Evolutionary conservation across 2,113 vertebrate species (phyloP).

Genomic region (Semnornis frantzii): DNA sequence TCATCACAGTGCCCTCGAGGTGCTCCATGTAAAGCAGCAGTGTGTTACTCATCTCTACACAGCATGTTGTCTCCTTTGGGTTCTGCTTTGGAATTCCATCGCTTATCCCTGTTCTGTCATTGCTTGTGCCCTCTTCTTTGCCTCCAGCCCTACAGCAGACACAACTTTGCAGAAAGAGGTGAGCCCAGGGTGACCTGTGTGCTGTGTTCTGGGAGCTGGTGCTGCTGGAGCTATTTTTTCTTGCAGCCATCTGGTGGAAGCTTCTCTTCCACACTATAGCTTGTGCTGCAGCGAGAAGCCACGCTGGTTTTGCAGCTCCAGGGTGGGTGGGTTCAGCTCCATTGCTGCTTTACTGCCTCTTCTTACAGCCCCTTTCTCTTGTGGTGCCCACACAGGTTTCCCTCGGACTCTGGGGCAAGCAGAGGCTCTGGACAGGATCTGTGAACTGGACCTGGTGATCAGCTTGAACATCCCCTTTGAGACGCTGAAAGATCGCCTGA

Average conservation of each 20-base stretch:
- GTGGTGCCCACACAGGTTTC: slow-evolving; percentile 79
- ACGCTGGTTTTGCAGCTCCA: background rate
- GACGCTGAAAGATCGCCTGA: slow-evolving; percentile 91
- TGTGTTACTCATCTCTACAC: accelerated
- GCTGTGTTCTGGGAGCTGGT: background rate
- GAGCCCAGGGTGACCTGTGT: background rate
- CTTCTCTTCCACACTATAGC: background rate
- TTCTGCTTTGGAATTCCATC: background rate
- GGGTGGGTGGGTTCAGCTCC: background rate
- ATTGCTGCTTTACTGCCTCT: background rate
- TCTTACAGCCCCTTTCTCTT: accelerated
- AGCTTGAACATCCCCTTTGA: slow-evolving; percentile 93
- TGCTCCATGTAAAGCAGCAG: background rate
- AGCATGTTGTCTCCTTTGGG: background rate
- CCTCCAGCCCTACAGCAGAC: background rate
- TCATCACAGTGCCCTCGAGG: background rate
- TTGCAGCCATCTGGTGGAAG: slow-evolving; percentile 8
- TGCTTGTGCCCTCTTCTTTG: background rate
- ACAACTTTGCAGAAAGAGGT: background rate
- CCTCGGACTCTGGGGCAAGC: slow-evolving; percentile 90
- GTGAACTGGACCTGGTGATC: slow-evolving; percentile 89
- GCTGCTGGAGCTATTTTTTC: slow-evolving; percentile 33
- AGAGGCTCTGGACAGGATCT: slow-evolving; percentile 82
- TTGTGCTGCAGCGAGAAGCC: background rate
- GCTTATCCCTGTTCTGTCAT: background rate